Evolutionary conservation across 2,797 vertebrate species (phyloP).

Genomic region (Podargus strigoides): DNA sequence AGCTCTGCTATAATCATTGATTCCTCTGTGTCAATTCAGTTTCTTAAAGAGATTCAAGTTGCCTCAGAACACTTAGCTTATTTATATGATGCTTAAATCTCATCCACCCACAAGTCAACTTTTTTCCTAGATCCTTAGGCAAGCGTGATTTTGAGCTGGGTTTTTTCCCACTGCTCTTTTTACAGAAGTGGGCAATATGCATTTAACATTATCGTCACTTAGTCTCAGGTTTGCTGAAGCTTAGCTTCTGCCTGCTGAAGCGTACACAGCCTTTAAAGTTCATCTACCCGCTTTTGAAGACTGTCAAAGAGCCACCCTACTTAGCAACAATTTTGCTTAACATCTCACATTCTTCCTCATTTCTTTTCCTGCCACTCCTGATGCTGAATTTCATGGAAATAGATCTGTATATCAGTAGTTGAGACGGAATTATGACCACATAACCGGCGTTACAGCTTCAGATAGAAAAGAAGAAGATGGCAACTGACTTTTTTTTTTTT

Average conservation of each 20-base stretch:
- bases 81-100: slow-evolving; percentile 53
- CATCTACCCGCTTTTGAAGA: background rate
- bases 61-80: slow-evolving; percentile 33
- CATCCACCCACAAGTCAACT: slow-evolving; percentile 47
- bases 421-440: background rate
- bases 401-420: background rate
- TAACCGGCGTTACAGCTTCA: rapidly evolving
- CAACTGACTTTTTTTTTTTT: background rate
- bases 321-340: slow-evolving; percentile 7
- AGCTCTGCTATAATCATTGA: background rate
- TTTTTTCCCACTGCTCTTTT: slow-evolving; percentile 10
- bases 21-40: background rate
- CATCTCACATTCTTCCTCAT: background rate
- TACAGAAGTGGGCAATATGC: slow-evolving; percentile 17
- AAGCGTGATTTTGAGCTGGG: slow-evolving; percentile 42
- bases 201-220: slow-evolving; percentile 27
- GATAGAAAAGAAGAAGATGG: background rate
- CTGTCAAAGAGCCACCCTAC: background rate
- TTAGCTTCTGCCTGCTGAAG: slow-evolving; percentile 14
- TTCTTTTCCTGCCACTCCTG: background rate
- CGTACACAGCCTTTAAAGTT: background rate
- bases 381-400: background rate
- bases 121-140: slow-evolving; percentile 39
- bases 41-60: slow-evolving; percentile 12
- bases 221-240: slow-evolving; percentile 22